Evolutionary conservation across 2,888 invertebrate genomes (phyloP).

Genomic region (Drosophila aldrichi): DNA sequence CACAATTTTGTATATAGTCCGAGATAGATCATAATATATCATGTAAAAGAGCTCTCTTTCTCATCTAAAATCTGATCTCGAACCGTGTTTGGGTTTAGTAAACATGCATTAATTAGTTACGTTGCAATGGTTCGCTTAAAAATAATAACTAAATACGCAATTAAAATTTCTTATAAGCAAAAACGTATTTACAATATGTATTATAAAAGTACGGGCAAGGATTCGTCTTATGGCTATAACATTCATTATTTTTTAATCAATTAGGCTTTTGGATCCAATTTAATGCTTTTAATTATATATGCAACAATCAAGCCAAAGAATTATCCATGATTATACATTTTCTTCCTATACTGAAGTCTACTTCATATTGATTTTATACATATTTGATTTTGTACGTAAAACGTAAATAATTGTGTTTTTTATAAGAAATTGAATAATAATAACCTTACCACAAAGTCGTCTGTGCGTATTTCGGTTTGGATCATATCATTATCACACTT

Average conservation of each 20-base stretch:
- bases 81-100: constrained; percentile 4
- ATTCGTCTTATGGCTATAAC: constrained; percentile 30
- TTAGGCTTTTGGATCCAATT: constrained; percentile 1
- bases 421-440: constrained; percentile 85
- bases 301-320: constrained; percentile 30
- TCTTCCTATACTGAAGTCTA: constrained; percentile 11
- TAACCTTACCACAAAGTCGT: constrained; percentile 89
- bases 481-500: constrained; percentile 86
- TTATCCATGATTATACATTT: constrained; percentile 19
- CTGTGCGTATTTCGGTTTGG: constrained; percentile 89
- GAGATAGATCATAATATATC: neutral
- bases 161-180: neutral
- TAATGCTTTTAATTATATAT: neutral
- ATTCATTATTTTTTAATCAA: neutral
- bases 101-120: constrained; percentile 27
- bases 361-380: constrained; percentile 24
- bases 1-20: constrained; percentile 12
- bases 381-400: constrained; percentile 33
- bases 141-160: constrained; percentile 3
- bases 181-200: constrained; percentile 29
- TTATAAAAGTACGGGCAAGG: constrained; percentile 10
- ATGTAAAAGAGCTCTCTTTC: neutral
- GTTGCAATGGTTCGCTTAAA: neutral
- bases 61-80: constrained; percentile 1
- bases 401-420: constrained; percentile 44